phyloP scores from a whole-genome alignment of 2,888 invertebrate genomes.

The Habroteleia sp. region DNA sequence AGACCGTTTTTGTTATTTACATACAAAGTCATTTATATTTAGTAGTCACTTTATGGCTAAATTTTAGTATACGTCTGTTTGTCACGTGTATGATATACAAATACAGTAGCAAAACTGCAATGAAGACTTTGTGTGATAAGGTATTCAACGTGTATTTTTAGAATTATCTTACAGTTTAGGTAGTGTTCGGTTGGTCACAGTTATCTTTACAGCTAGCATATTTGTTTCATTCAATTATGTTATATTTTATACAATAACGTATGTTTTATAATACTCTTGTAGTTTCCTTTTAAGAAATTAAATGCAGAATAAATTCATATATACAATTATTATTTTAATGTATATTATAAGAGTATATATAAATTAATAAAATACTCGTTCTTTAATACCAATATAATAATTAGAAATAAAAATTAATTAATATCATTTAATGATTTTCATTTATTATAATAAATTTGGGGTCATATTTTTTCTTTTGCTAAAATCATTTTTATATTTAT shows the following conservation, averaged over 20 bases:
- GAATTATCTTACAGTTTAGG: constrained; percentile 55
- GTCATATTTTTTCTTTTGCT: too few species aligned
- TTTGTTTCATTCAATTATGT: constrained; percentile 38
- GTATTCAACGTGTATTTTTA: constrained; percentile 70
- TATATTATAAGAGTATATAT: too few species aligned
- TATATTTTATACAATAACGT: constrained; percentile 30
- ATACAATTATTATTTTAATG: too few species aligned
- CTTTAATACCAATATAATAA: too few species aligned
- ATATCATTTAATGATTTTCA: too few species aligned
- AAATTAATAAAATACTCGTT: too few species aligned
- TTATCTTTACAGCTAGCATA: constrained; percentile 52
- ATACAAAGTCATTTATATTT: constrained; percentile 29
- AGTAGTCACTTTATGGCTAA: constrained; percentile 42
- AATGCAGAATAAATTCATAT: too few species aligned
- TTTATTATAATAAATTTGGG: too few species aligned
- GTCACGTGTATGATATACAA: constrained; percentile 74
- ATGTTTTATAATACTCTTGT: constrained; percentile 11
- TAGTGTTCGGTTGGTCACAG: constrained; percentile 58
- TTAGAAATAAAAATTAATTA: too few species aligned
- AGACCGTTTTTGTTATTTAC: constrained; percentile 51
- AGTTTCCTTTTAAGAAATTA: too few species aligned
- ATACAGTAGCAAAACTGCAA: constrained; percentile 75
- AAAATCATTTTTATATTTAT: too few species aligned
- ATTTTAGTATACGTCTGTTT: constrained; percentile 40
- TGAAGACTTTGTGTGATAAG: constrained; percentile 67